Evolutionary conservation across 2,797 vertebrate genomes (phyloP).

Genomic region (Enteromius fasciolatus): DNA sequence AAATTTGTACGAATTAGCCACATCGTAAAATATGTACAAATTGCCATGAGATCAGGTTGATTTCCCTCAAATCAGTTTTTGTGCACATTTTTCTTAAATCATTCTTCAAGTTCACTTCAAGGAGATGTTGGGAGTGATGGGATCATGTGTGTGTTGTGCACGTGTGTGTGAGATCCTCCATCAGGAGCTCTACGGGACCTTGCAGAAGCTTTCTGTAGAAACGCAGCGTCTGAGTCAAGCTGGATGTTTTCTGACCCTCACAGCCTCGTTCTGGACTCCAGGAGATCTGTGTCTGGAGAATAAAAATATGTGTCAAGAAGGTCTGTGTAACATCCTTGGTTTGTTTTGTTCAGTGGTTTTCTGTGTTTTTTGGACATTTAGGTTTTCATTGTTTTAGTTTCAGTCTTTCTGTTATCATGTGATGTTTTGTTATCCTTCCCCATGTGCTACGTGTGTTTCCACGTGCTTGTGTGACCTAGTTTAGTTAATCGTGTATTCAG

Average conservation of each 20-base stretch:
- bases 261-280: not conserved
- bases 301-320: not conserved
- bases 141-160: not conserved
- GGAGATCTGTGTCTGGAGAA: not conserved
- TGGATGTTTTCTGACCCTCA: not conserved
- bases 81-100: not conserved
- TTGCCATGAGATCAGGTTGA: too few species aligned
- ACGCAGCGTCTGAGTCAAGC: not conserved
- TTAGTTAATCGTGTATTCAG: too few species aligned
- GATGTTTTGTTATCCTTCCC: too few species aligned
- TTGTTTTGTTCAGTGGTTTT: too few species aligned
- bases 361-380: too few species aligned
- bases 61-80: not conserved
- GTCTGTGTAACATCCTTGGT: too few species aligned
- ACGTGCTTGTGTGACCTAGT: too few species aligned
- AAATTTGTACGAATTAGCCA: too few species aligned
- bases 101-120: not conserved
- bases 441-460: too few species aligned
- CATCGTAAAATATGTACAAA: too few species aligned
- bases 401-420: too few species aligned
- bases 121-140: not conserved
- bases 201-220: constrained; percentile 16
- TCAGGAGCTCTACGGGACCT: constrained; percentile 9
- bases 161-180: not conserved
- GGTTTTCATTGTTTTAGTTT: too few species aligned